These are phyloP conservation scores for Brachyptera putata DNA, from an alignment of 2,888 invertebrate species.

Conservation along the genomic window DNA sequence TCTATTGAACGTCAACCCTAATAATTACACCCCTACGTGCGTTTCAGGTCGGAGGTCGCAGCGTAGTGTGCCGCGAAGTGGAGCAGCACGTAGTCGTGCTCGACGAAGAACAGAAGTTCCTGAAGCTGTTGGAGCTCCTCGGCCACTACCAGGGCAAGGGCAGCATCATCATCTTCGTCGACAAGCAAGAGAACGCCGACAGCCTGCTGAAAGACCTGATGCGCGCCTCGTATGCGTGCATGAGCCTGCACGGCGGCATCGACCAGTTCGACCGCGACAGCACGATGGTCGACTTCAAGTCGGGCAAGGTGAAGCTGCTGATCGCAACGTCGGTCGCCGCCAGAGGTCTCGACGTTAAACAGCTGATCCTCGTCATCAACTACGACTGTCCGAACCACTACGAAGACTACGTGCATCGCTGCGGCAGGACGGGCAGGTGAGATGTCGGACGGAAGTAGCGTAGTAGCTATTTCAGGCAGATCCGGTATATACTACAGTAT, in stretches of 20 bases:
- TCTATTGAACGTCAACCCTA: too few species aligned
- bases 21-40: too few species aligned
- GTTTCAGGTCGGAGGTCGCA: slow-evolving; percentile 81
- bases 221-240: slow-evolving; percentile 93
- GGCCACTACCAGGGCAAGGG: slow-evolving; percentile 90
- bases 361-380: slow-evolving; percentile 94
- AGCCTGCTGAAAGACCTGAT: slow-evolving; percentile 88
- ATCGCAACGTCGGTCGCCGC: slow-evolving; percentile 98
- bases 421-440: slow-evolving; percentile 76
- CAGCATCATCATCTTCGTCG: slow-evolving; percentile 94
- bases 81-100: slow-evolving; percentile 90
- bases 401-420: slow-evolving; percentile 98
- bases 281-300: slow-evolving; percentile 96
- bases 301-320: slow-evolving; percentile 60
- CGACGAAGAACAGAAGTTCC: slow-evolving; percentile 95
- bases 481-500: too few species aligned
- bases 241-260: slow-evolving; percentile 97
- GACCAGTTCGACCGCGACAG: slow-evolving; percentile 99
- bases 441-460: too few species aligned
- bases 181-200: slow-evolving; percentile 97
- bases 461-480: too few species aligned
- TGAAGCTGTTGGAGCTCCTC: slow-evolving; percentile 95
- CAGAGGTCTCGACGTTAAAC: slow-evolving; percentile 96
- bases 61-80: slow-evolving; percentile 96
- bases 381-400: slow-evolving; percentile 99